Evolutionary conservation across 1,140 invertebrate species (phyloP), one percentile per base, ranked within the genome.

Genomic region (Leguminivora glycinivorella): DNA sequence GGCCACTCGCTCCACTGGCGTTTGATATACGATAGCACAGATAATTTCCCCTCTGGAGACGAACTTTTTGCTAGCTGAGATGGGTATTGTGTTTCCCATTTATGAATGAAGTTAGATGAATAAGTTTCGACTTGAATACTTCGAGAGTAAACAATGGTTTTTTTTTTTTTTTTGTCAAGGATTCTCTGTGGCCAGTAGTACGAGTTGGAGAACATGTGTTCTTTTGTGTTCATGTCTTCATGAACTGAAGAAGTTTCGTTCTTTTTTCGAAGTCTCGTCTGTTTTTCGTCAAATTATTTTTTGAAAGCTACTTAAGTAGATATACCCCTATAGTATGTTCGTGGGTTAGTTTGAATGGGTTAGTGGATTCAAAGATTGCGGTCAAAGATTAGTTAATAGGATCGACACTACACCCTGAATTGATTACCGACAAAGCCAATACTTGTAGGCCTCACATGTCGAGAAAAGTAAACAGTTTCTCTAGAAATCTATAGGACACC

Each of bases 401-500:
- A 47, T 47, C n/a, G n/a, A 47, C 6, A 47, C 14, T 17, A 17
- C 43, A 22, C 19, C 19, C 17, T 22, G 14, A 22, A 52, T 52
- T 56, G 4, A 58, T n/a, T 26, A 60, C 58, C 29, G 1, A 31
- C 7, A 1, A 2, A 63, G 9, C 58, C 58, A 31, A 12, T 19
- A n/a, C n/a, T n/a, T n/a, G n/a, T n/a, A 26, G 24, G 58, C 26
- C 58, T 63, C 25, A 63, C 26, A 29, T 63, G 58, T 63, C 26
- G 58, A 29, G 58, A 29, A 63, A 63, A 31, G 14, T 17, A 63
- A 63, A 29, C 58, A 67, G 60, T 83, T 81, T 77, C 79, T 79
- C 71, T 80, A 81, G 76, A 79, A 81, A 79, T 76, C 75, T 71
- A 78, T 77, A 78, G 69, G 60, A 67, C 81, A 83, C 83, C 82